These are phyloP conservation scores for Clostera curtula DNA, from an alignment of 2,888 invertebrate species.

Conservation along the genomic window DNA sequence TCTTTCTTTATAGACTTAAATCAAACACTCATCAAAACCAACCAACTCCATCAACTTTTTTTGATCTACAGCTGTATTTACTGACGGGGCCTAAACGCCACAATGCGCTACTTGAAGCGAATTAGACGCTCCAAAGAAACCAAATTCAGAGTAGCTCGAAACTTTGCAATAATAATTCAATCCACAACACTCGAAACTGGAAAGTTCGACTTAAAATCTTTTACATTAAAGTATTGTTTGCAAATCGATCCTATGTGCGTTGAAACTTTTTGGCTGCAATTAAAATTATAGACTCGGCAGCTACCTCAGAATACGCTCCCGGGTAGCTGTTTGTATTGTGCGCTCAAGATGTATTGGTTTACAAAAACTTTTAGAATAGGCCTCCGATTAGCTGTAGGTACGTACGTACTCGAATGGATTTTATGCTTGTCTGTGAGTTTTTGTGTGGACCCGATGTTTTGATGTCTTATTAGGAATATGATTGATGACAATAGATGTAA, in stretches of 20 bases:
- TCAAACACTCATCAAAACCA: too few species aligned
- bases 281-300: slow-evolving; percentile 33
- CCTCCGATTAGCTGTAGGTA: slow-evolving; percentile 16
- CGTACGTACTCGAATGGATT: slow-evolving; percentile 23
- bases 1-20: not conserved
- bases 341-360: slow-evolving; percentile 34
- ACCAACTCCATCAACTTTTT: slow-evolving; percentile 8
- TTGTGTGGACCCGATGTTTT: slow-evolving; percentile 20
- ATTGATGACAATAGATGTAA: too few species aligned
- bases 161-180: too few species aligned
- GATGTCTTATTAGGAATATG: slow-evolving; percentile 18
- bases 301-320: slow-evolving; percentile 35
- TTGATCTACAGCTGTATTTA: slow-evolving; percentile 36
- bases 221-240: too few species aligned
- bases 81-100: slow-evolving; percentile 31
- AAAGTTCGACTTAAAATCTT: too few species aligned
- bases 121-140: slow-evolving; percentile 53
- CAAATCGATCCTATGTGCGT: too few species aligned
- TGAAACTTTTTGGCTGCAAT: too few species aligned
- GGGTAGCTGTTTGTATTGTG: slow-evolving; percentile 36
- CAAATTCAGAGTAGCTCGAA: too few species aligned
- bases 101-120: slow-evolving; percentile 48
- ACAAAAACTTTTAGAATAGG: slow-evolving; percentile 25
- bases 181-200: too few species aligned
- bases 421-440: slow-evolving; percentile 29